Base-by-base conservation (phyloP, 2,113 vertebrate genomes). In the Brachypteracias leptosomus region DNA sequence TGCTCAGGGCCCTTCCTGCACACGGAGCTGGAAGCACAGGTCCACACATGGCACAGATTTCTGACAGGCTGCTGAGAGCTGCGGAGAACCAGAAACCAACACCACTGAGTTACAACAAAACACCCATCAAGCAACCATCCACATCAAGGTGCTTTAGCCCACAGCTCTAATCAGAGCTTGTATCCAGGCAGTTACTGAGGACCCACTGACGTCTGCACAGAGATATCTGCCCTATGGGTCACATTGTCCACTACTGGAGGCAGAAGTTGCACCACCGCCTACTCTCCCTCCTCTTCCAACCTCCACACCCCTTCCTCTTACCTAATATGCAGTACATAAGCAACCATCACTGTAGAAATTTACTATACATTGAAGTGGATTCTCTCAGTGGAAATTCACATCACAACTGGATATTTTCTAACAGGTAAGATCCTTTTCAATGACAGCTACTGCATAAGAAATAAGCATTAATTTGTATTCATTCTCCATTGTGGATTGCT, bases 141-240 rank as follows among this genome's bases (percentile, higher is more conserved):
- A 25, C 24, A 55, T 16, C 3, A 3, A 87, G 61, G 40, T 33
- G 29, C 57, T 42, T 25, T 7, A 59, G 42, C 38, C 33, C 16
- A 49, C 24, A 40, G 36, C n/a, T 73, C 54, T 44, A 35, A 68
- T n/a, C 18, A 38, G n/a, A 78, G 74, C 13, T 73, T 35, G n/a
- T 5, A 70, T 13, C 36, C 40, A 66, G 14, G 13, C 26, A 62
- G 24, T 18, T 17, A 47, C 47, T 42, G 47, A 75, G 71, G 55
- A 44, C 6, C 36, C 26, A 15, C 20, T 18, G 25, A 7, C 11
- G 7, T 20, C 29, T 0, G 0, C 44, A 36, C 16, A 1, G 16
- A 79, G 24, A 18, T 21, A 33, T 6, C 8, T 26, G 52, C 16
- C 35, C 73, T 61, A 6, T 19, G 14, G 36, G n/a, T 58, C 82